Base-by-base conservation (phyloP, 2,113 vertebrate species). In the Procapra przewalskii region DNA sequence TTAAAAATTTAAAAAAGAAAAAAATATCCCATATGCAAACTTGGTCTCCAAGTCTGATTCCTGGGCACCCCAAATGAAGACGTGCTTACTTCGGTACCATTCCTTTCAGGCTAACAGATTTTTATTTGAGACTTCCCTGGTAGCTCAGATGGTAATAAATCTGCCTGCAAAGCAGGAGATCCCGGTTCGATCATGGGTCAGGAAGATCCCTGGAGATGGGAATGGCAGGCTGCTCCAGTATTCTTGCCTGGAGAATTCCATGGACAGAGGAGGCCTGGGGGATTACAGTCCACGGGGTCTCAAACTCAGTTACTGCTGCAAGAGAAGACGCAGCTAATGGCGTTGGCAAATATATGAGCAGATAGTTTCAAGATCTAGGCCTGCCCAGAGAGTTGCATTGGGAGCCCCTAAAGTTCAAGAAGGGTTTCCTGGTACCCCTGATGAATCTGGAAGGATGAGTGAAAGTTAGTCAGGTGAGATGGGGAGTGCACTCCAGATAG, bases 401-500 rank as follows among this genome's bases (percentile, higher is more conserved):
- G 27, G 16, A 93, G 40, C 27, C 16, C 9, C 10, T 62, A 2
- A 40, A 33, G 27, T 23, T 43, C 60, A 83, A 79, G 59, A 45
- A 75, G 19, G 9, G 25, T 17, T 75, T 90, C 43, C 62, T 52
- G 15, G 43, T 21, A 40, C 5, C 1, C 50, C 23, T 52, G 84
- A 55, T 7, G 40, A 71, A 21, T 57, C 36, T 82, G 10, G 59
- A 67, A 59, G 50, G 43, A 52, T 13, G 60, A 86, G 54, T 33
- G 15, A 64, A 40, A 52, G 9, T 55, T 40, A 17, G 25, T 43
- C 19, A 59, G 57, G 43, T 0, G 3, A 77, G 10, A 10, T n/a
- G 19, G 5, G 11, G 52, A 6, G 3, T 36, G 4, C 1, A 1
- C 19, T 79, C 25, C 5, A n/a, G 62, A 27, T 6, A 50, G 55